Evolutionary conservation across 2,797 vertebrate species (phyloP), one percentile per base, ranked within the genome.

Genomic region (Muscicapa comitata): DNA sequence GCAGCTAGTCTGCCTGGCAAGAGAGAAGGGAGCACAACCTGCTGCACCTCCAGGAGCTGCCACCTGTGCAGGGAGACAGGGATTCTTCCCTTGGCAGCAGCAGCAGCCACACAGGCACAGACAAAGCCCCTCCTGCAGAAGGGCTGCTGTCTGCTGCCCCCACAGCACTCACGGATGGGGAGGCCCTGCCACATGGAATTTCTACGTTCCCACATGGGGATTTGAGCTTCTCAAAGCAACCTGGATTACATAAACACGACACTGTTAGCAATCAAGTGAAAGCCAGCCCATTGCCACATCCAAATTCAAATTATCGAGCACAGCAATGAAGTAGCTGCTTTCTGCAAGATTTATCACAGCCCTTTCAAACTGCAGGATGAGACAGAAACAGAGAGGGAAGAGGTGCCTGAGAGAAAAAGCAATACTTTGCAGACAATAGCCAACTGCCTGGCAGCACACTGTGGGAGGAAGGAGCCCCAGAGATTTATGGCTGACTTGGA

Each of bases 401-500:
- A 66, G 38, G 37, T 51, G 66, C n/a, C 50, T 48, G 50, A 0
- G 2, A 70, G 66, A 51, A 72, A 92, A 76, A 89, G 92, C 70
- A 51, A 50, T 8, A 45, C 65, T 94, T 68, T 47, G 40, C 81
- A 59, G 73, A 86, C 54, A 0, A 63, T 15, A 26, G 62, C 62
- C 9, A 18, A 90, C 42, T 62, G 86, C 86, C 93, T 80, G 73
- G 93, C 82, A 93, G 90, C 72, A 42, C 61, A 19, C 0, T 63
- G 68, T 33, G 75, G 88, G 90, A 93, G 84, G 86, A 89, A 89
- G 61, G 65, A 86, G 76, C 59, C 73, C 3, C 0, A 45, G 43
- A 90, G 95, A 96, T 94, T 96, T 94, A 94, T 67, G 66, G 79
- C 81, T 66, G 66, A 88, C 82, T 89, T 38, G 29, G 70, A 96